Percentiles rank a stretch among this genome's conserved stretches.
These are phyloP conservation scores for Mechanitis mazaeus DNA, from an alignment of 2,888 invertebrate species.

Conservation along the genomic window DNA sequence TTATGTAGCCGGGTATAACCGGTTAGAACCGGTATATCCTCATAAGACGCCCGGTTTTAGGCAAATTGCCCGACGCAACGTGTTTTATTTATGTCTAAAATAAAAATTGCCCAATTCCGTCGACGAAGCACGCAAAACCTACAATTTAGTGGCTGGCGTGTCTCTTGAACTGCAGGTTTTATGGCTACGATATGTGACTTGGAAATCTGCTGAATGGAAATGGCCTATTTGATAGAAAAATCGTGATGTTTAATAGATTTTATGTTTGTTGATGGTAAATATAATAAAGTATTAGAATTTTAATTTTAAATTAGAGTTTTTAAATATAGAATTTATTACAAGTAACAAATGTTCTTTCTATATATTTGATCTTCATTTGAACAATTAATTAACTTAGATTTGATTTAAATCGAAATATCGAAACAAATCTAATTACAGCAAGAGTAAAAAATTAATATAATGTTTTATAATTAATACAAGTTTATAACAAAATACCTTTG, in stretches of 20 bases:
- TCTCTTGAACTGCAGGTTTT: conserved; percentile 40
- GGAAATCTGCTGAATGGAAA: conserved; percentile 40
- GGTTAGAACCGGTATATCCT: conserved; percentile 18
- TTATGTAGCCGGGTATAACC: conserved; percentile 29
- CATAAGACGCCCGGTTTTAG: conserved; percentile 54
- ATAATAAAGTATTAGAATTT: too few species aligned
- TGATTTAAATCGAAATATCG: too few species aligned
- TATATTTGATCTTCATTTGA: too few species aligned
- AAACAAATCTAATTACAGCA: too few species aligned
- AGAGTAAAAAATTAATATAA: too few species aligned
- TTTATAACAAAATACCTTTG: too few species aligned
- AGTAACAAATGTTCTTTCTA: too few species aligned
- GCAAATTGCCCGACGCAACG: conserved; percentile 60
- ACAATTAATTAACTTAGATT: too few species aligned
- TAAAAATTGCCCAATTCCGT: conserved; percentile 63
- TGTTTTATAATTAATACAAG: too few species aligned
- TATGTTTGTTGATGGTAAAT: too few species aligned
- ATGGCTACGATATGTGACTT: conserved; percentile 37
- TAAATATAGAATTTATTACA: too few species aligned
- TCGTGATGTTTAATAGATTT: conserved; percentile 12
- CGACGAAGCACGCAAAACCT: conserved; percentile 38
- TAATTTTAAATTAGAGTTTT: too few species aligned
- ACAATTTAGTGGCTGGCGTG: conserved; percentile 44
- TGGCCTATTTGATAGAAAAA: conserved; percentile 18
- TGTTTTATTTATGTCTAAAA: conserved; percentile 66